Base-by-base conservation (phyloP, 2,797 vertebrate species). In the Anguilla pacifica region DNA sequence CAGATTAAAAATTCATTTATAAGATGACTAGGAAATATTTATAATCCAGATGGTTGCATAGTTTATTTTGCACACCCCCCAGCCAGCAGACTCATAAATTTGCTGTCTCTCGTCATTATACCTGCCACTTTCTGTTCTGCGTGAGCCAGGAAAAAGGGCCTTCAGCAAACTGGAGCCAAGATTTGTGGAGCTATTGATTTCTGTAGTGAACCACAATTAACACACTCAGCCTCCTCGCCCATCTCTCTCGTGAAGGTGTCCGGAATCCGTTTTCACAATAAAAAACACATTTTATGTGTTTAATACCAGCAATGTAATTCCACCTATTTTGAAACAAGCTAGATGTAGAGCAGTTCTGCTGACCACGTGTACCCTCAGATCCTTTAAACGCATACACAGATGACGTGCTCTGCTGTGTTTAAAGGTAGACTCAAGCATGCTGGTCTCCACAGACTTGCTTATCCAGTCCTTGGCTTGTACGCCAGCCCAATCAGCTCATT, bases 151-250 rank as follows among this genome's bases (percentile, higher is more conserved):
- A 83, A 92, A 92, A 92, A 92, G 91, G 88, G 91, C 93, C 90
- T 91, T 91, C 91, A 90, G 91, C 89, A 87, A 89, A 91, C 88
- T 25, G 9, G 81, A 88, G 89, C 89, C 83, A 89, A 91, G 90
- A 93, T 93, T 93, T 87, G 57, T 89, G 89, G 81, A 87, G 91
- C 92, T 95, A 95, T 94, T 90, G 94, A 95, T 95, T 95, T 88
- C 88, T 89, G 88, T 88, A 90, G 88, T 31, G 72, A 88, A 87
- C 87, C 90, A 90, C 93, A 93, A 94, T 93, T 55, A 57, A 59
- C 57, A 59, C 86, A 55, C 72, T 86, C 19, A 55, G 49, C 15
- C 57, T 64, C 70, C 39, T 59, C 35, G 19, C 35, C 64, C 22
- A 46, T 9, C 59, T 70, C 19, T 85, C 84, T n/a, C 59, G 6